Evolutionary conservation across 2,888 invertebrate genomes (phyloP), one percentile per base, ranked within the genome.

Genomic region (Eupithecia dodoneata): DNA sequence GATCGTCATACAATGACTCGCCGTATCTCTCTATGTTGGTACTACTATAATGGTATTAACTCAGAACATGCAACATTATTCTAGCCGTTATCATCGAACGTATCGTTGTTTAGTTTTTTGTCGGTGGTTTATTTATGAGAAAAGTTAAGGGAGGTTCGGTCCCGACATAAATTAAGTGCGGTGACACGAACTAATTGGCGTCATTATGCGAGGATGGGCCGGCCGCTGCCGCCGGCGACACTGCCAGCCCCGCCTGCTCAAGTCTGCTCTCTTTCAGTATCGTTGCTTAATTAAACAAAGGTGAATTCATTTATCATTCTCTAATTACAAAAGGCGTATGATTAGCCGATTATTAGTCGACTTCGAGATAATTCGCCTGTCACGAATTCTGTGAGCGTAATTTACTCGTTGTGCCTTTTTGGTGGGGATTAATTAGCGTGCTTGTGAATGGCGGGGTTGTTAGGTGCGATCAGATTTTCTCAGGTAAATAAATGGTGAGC

Each of bases 171-270:
- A 91, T 91, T 90, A 91, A 86, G 88, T 85, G 86, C 87, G 86
- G 89, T 85, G 90, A 91, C 91, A 88, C 85, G 85, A 84, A 91
- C 91, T 91, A 91, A 91, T 91, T 90, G 90, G 87, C 86, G 86
- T 90, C 90, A 90, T 90, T 91, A 91, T 87, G 82, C 83, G 86
- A 85, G 85, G 88, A 87, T 85, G 83, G 87, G 83, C 86, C 74
- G 76, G 83, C 82, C 82, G 63, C 63, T 83, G 81, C 80, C 80
- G 75, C 78, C 72, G 71, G 69, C 76, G 65, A 55, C 73, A 74
- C 76, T 69, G 80, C 74, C 75, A 72, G 75, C 78, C 79, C 77
- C 79, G 77, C 81, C 78, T 79, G 81, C 80, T 79, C 80, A 77
- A 81, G 79, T 80, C 82, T 78, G 74, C 83, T 83, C 81, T 82